Evolutionary conservation across 2,797 vertebrate species (phyloP).

Genomic region (Crenuchus spilurus): DNA sequence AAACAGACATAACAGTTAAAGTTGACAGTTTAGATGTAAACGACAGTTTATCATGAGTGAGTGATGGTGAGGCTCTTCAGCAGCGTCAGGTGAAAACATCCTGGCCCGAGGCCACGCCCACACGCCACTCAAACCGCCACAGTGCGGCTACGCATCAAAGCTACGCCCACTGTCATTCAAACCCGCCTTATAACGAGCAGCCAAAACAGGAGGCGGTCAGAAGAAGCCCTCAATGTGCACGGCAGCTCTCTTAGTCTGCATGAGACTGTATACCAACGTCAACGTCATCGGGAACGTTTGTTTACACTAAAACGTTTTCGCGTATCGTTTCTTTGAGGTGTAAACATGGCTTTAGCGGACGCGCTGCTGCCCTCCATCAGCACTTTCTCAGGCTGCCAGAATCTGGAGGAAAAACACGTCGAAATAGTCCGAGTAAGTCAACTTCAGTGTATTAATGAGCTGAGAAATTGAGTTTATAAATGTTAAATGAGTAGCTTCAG

Average conservation of each 20-base stretch:
- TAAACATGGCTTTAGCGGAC: constrained; percentile 79
- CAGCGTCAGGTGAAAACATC: constrained; percentile 28
- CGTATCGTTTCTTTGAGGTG: constrained; percentile 10
- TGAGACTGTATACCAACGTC: constrained; percentile 28
- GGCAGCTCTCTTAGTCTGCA: constrained; percentile 6
- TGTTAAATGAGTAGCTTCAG: no score
- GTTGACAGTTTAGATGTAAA: no score
- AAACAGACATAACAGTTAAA: no score
- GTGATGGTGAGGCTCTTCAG: neutral
- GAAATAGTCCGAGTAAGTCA: constrained; percentile 79
- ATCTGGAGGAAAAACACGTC: constrained; percentile 70
- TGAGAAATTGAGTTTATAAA: no score
- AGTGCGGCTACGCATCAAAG: constrained; percentile 7
- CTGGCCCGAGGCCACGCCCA: constrained; percentile 34
- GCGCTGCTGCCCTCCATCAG: constrained; percentile 72
- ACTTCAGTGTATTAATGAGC: neutral
- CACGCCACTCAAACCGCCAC: neutral
- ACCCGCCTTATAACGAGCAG: constrained; percentile 42
- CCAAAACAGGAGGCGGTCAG: constrained; percentile 21
- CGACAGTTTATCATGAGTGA: neutral
- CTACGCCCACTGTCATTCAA: constrained; percentile 59
- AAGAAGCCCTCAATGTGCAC: constrained; percentile 12
- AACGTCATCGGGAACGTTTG: neutral
- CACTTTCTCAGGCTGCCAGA: constrained; percentile 68
- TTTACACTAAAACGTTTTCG: neutral